phyloP scores from a whole-genome alignment of 1,140 invertebrate genomes.

The Achatina immaculata region DNA sequence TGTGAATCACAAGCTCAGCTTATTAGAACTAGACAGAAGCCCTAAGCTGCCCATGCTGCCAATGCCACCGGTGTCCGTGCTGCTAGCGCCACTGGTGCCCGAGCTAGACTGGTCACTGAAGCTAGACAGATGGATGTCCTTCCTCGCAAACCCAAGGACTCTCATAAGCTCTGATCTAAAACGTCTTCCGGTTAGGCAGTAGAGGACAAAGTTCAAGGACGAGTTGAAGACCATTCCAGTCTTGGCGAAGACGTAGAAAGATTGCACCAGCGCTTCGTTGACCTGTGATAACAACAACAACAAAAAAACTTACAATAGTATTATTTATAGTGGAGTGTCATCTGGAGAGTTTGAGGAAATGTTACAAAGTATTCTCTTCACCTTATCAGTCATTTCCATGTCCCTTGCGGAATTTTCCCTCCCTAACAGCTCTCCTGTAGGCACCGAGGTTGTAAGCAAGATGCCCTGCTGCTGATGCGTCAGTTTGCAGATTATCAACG shows the following conservation, averaged over 20 bases:
- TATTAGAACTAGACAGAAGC: too few species aligned
- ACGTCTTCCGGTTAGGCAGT: slow-evolving; percentile 49
- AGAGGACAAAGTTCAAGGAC: too few species aligned
- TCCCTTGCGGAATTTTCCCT: too few species aligned
- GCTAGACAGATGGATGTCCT: not conserved
- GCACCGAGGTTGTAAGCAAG: too few species aligned
- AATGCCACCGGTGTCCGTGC: too few species aligned
- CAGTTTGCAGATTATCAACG: too few species aligned
- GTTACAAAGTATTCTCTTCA: not conserved
- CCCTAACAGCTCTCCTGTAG: too few species aligned
- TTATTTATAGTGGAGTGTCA: not conserved
- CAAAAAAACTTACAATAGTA: not conserved
- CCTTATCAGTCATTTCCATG: not conserved
- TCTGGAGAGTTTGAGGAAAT: not conserved
- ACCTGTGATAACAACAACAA: not conserved
- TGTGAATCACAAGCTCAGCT: too few species aligned
- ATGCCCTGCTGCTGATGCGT: too few species aligned
- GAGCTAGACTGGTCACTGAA: slow-evolving; percentile 7
- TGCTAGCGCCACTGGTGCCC: too few species aligned
- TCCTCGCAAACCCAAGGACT: slow-evolving; percentile 48
- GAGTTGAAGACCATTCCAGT: slow-evolving; percentile 60
- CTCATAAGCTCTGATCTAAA: slow-evolving; percentile 64
- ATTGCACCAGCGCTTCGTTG: not conserved
- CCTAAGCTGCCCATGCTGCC: too few species aligned
- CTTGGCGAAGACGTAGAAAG: slow-evolving; percentile 52